Conservation (phyloP, 2,888 invertebrate genomes). For the Yponomeuta evonymella region DNA sequence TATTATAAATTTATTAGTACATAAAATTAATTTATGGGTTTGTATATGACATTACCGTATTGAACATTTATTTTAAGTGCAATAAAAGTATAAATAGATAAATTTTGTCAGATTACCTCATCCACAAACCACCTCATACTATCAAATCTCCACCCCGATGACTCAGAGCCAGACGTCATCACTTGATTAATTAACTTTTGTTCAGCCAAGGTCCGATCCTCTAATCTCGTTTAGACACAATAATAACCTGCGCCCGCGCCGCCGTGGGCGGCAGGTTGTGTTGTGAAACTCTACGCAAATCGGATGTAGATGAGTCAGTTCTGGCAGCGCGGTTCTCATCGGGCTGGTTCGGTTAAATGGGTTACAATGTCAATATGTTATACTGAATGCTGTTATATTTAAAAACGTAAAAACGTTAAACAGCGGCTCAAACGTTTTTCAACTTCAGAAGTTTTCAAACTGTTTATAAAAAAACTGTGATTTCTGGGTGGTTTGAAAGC, state of each 20-base stretch:
- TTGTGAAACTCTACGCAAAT: slow-evolving; percentile 21
- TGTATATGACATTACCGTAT: too few relatives aligned
- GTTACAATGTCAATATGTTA: neutral
- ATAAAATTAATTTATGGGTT: too few relatives aligned
- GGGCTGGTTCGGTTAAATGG: neutral
- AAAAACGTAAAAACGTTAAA: neutral
- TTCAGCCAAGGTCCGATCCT: slow-evolving; percentile 23
- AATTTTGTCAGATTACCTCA: too few relatives aligned
- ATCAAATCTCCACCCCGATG: neutral
- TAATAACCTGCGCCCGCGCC: slow-evolving; percentile 15
- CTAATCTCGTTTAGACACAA: slow-evolving; percentile 26
- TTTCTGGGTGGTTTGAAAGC: too few relatives aligned
- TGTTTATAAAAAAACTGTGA: too few relatives aligned
- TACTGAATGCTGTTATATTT: neutral
- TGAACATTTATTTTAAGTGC: too few relatives aligned
- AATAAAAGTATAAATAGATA: too few relatives aligned
- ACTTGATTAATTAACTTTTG: slow-evolving; percentile 34
- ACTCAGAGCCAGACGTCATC: slow-evolving; percentile 11
- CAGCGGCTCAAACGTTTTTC: too few relatives aligned
- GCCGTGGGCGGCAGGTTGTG: slow-evolving; percentile 31
- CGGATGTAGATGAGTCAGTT: slow-evolving; percentile 28
- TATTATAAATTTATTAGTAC: too few relatives aligned
- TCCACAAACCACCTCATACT: neutral
- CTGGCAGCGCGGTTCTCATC: slow-evolving; percentile 2
- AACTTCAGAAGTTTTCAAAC: too few relatives aligned